Base-by-base conservation (phyloP, 2,888 invertebrate genomes). In the Plagodis pulveraria region DNA sequence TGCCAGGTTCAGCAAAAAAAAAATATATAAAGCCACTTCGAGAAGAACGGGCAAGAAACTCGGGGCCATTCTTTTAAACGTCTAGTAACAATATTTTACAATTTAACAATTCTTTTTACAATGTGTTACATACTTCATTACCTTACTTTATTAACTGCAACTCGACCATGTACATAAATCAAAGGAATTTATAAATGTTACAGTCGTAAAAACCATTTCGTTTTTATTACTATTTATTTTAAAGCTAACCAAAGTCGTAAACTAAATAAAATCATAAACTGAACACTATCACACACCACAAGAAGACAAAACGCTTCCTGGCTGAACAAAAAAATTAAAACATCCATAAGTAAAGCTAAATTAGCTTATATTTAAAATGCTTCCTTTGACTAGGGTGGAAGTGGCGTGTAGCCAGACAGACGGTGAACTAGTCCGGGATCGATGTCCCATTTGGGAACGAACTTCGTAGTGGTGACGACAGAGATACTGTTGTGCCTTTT, bases 381-480 rank as follows among this genome's bases (percentile, higher is more conserved):
- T 58, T 69, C 56, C 58, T 70, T 72, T 50, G 50, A 55, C 70
- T 71, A 62, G 66, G 72, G 64, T 69, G 67, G 76, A 72, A 73
- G 77, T 75, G 74, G 77, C 73, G 74, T 77, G 73, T 70, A 77
- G 80, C 78, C 79, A 83, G 81, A 75, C 79, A 82, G 81, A 75
- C 81, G 78, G 74, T 83, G 46, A 50, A 76, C 78, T 77, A 70
- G 74, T 74, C 65, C 66, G 82, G 52, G 83, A 84, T 86, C 79
- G 80, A 87, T 84, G 84, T 84, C 82, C 82, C 85, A 78, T 77
- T 79, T 80, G 84, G 80, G 83, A 84, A 73, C 73, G 67, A 77
- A 74, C 72, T 75, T 78, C 73, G 74, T 64, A 65, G 65, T 68
- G 67, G 76, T 75, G 83, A 76, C 78, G 80, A 80, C 73, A 74